Conservation (phyloP, 2,888 invertebrate species). For the Branchipolynoe longqiensis region DNA sequence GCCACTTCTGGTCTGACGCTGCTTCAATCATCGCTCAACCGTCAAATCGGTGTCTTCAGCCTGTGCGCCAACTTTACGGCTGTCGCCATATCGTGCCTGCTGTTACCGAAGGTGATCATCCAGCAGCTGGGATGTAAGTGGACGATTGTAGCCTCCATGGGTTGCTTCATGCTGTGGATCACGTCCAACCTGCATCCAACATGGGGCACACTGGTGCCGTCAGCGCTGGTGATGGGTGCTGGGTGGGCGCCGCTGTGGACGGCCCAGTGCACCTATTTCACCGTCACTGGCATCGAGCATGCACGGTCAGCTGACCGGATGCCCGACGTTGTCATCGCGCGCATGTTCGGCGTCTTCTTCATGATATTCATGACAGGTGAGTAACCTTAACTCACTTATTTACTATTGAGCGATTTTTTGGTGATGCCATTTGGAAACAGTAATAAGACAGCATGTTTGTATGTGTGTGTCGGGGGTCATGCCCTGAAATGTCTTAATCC, state of each 20-base stretch:
- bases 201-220: slow-evolving; percentile 87
- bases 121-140: slow-evolving; percentile 92
- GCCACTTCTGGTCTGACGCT: slow-evolving; percentile 36
- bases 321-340: slow-evolving; percentile 93
- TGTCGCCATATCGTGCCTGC: slow-evolving; percentile 89
- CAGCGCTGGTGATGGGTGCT: slow-evolving; percentile 93
- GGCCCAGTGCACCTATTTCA: slow-evolving; percentile 95
- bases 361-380: slow-evolving; percentile 94
- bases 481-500: no score
- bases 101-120: slow-evolving; percentile 84
- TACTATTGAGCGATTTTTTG: no score
- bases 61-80: slow-evolving; percentile 59
- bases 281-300: slow-evolving; percentile 84
- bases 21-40: slow-evolving; percentile 50
- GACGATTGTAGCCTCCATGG: slow-evolving; percentile 93
- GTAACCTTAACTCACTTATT: background rate
- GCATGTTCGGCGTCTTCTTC: slow-evolving; percentile 98
- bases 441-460: no score
- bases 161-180: slow-evolving; percentile 95
- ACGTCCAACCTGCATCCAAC: slow-evolving; percentile 94
- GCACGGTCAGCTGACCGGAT: slow-evolving; percentile 89
- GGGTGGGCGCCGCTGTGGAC: slow-evolving; percentile 98
- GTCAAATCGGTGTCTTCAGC: slow-evolving; percentile 46
- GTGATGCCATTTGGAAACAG: no score
- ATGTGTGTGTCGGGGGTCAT: no score